These are phyloP conservation scores for Pyrgilauda ruficollis DNA, from an alignment of 2,113 vertebrate genomes.

Conservation along the genomic window DNA sequence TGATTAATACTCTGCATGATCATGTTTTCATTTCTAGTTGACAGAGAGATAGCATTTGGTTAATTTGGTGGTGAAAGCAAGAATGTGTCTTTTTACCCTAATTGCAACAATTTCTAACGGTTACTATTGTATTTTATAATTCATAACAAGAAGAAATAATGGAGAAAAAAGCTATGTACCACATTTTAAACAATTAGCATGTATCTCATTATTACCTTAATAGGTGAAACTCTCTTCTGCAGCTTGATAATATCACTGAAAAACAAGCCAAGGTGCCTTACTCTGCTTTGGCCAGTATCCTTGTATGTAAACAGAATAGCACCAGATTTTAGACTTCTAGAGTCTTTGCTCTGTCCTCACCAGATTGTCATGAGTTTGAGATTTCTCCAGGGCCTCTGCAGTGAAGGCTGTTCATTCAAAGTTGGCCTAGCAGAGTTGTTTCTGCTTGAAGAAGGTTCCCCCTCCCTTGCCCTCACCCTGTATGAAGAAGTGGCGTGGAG, in stretches of 20 bases:
- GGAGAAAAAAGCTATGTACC: background rate
- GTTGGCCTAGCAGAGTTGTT: background rate
- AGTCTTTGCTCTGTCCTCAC: background rate
- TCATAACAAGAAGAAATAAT: background rate
- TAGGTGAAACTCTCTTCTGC: background rate
- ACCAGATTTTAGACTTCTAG: background rate
- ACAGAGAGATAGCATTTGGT: background rate
- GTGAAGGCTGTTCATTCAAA: background rate
- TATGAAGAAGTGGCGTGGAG: background rate
- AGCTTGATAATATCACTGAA: background rate
- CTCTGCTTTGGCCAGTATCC: background rate
- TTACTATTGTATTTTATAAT: background rate
- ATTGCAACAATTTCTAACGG: background rate
- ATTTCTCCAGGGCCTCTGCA: background rate
- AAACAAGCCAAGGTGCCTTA: background rate
- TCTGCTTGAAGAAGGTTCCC: background rate
- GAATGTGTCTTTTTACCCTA: background rate
- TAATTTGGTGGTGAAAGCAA: background rate
- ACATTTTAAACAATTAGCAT: background rate
- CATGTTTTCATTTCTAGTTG: conserved; percentile 13
- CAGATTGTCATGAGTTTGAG: background rate
- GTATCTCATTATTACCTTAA: background rate
- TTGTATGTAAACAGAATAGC: background rate
- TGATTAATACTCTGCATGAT: background rate
- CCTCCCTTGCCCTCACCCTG: background rate